Evolutionary conservation across 2,113 vertebrate species (phyloP).

Genomic region (Ceyx cyanopectus): DNA sequence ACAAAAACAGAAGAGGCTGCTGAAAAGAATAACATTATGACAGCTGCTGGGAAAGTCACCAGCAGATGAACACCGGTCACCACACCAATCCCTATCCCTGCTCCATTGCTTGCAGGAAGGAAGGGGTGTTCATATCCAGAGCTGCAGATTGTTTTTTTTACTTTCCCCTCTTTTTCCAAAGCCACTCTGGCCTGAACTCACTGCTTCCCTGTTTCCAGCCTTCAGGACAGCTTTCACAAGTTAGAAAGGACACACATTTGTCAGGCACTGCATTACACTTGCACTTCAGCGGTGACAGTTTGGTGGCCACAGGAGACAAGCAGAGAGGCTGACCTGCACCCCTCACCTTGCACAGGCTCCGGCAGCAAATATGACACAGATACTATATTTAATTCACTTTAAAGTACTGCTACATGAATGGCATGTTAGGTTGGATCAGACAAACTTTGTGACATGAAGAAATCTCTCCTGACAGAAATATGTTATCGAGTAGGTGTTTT

Average conservation of each 20-base stretch:
- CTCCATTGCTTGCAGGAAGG: conserved; percentile 13
- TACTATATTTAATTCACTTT: neutral
- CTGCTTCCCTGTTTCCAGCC: neutral
- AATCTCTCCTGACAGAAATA: neutral
- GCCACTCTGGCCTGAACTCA: neutral
- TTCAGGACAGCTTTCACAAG: neutral
- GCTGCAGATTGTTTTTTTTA: neutral
- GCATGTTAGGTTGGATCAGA: neutral
- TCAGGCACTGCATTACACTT: rapidly evolving
- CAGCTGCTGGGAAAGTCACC: conserved; percentile 64
- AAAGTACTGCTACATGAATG: rapidly evolving
- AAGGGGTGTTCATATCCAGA: conserved; percentile 28
- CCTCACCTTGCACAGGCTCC: neutral
- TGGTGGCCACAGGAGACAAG: neutral
- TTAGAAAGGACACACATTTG: rapidly evolving
- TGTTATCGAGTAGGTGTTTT: neutral
- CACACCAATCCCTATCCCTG: neutral
- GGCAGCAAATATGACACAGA: neutral
- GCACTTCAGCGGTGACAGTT: neutral
- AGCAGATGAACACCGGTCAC: conserved; percentile 9
- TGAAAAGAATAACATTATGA: conserved; percentile 72
- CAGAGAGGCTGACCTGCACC: neutral
- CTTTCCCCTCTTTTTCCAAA: neutral
- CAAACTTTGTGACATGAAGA: neutral
- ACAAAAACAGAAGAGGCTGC: conserved; percentile 50